These are phyloP conservation scores for Sphaeramia orbicularis DNA, from an alignment of 2,797 vertebrate species.

Conservation along the genomic window DNA sequence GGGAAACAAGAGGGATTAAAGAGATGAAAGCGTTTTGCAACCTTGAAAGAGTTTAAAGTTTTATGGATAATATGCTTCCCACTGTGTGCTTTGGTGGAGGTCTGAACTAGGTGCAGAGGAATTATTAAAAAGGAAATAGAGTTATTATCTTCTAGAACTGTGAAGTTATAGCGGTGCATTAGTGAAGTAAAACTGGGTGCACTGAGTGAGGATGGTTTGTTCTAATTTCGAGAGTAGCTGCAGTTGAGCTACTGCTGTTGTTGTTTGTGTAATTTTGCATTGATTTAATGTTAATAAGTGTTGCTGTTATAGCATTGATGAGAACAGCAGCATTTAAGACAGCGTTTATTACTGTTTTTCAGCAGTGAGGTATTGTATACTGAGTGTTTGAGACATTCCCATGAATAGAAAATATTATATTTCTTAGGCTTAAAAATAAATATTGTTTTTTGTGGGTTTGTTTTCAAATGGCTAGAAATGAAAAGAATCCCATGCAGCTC, in stretches of 20 bases:
- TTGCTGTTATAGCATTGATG: neutral
- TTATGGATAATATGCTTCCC: constrained; percentile 19
- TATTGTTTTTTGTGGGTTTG: neutral
- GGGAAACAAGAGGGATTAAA: constrained; percentile 25
- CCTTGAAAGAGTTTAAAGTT: constrained; percentile 23
- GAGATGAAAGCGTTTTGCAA: constrained; percentile 37
- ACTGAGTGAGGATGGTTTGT: neutral
- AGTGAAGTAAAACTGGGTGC: neutral
- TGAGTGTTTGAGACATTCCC: neutral
- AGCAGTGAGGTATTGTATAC: neutral
- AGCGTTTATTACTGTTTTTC: neutral
- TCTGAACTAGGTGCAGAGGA: constrained; percentile 1
- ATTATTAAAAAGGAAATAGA: constrained; percentile 22
- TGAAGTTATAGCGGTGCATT: constrained; percentile 9
- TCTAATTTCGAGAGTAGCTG: neutral
- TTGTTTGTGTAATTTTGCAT: constrained; percentile 29
- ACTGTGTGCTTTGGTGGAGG: constrained; percentile 7
- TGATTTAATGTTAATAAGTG: constrained; percentile 26
- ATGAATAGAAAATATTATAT: constrained; percentile 11
- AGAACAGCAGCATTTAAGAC: constrained; percentile 15
- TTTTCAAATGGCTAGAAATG: constrained; percentile 1
- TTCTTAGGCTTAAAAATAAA: constrained; percentile 1
- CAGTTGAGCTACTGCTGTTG: constrained; percentile 1
- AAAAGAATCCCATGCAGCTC: neutral
- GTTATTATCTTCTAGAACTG: constrained; percentile 7